A percentile compares a stretch with the other conserved stretches of the same genome.
These are phyloP conservation scores for Muscina levida DNA, from an alignment of 2,888 invertebrate genomes.

Conservation along the genomic window DNA sequence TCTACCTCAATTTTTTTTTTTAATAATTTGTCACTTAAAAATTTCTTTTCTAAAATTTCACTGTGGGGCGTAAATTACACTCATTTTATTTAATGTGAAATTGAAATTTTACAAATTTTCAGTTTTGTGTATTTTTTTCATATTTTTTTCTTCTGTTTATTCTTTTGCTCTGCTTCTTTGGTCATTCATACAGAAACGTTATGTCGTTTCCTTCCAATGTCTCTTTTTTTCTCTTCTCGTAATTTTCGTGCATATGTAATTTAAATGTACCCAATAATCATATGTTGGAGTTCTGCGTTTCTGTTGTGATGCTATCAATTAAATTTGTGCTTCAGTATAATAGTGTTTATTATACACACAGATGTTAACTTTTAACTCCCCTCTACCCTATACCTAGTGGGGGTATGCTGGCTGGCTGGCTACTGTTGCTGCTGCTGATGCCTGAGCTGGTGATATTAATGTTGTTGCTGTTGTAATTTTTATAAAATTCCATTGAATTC, in stretches of 20 bases:
- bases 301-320: constrained; percentile 56
- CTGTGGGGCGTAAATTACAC: not conserved
- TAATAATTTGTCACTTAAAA: too few species aligned
- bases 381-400: too few species aligned
- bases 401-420: constrained; percentile 28
- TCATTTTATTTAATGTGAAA: constrained; percentile 33
- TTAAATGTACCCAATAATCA: constrained; percentile 62
- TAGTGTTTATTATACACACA: constrained; percentile 52
- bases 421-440: not conserved
- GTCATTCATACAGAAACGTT: not conserved
- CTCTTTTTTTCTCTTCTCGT: too few species aligned
- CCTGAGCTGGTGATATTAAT: constrained; percentile 8
- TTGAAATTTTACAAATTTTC: constrained; percentile 51
- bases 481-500: constrained; percentile 62
- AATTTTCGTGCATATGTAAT: constrained; percentile 61
- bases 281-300: constrained; percentile 42
- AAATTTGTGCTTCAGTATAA: constrained; percentile 58
- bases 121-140: constrained; percentile 30
- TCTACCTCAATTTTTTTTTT: constrained; percentile 27
- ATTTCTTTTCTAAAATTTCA: too few species aligned
- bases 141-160: not conserved
- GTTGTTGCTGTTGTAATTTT: constrained; percentile 61
- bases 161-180: not conserved
- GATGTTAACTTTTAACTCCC: too few species aligned
- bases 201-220: constrained; percentile 36